phyloP scores from a whole-genome alignment of 2,888 invertebrate species.

The Acanthopleura granulata region DNA sequence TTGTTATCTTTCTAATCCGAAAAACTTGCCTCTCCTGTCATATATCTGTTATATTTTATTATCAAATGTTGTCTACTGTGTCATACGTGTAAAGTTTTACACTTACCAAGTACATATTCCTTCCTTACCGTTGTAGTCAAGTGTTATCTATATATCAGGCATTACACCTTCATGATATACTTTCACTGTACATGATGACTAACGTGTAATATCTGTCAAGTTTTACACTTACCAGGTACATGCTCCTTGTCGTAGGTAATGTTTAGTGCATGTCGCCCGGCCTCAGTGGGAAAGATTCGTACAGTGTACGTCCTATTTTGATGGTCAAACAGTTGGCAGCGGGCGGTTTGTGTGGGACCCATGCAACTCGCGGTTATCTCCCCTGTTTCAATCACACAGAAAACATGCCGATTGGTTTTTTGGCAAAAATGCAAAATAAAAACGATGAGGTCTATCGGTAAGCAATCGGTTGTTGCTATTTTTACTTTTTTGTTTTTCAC shows the following conservation, averaged over 20 bases:
- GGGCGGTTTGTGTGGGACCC: slow-evolving; percentile 94
- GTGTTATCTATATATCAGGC: too few species aligned
- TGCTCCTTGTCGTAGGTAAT: slow-evolving; percentile 81
- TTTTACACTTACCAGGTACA: slow-evolving; percentile 68
- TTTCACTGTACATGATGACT: background rate
- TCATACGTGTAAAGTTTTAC: background rate
- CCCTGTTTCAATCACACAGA: slow-evolving; percentile 71
- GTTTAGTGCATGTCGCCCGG: slow-evolving; percentile 91
- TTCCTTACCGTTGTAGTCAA: slow-evolving; percentile 75
- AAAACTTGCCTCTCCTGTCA: too few species aligned
- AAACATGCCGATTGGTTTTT: too few species aligned
- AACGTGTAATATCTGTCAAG: background rate
- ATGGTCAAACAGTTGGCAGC: slow-evolving; percentile 97
- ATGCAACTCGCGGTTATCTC: slow-evolving; percentile 96
- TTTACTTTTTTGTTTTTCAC: too few species aligned
- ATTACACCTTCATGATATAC: too few species aligned
- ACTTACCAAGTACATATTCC: slow-evolving; percentile 71
- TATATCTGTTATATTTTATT: too few species aligned
- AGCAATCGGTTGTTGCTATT: too few species aligned
- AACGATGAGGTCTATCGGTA: too few species aligned
- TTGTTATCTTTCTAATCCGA: too few species aligned
- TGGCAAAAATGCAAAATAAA: too few species aligned
- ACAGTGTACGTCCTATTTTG: slow-evolving; percentile 95
- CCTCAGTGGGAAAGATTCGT: slow-evolving; percentile 94
- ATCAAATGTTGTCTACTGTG: background rate